Evolutionary conservation across 2,888 invertebrate genomes (phyloP), one percentile per base, ranked within the genome.

Genomic region (Coleophora flavipennella): DNA sequence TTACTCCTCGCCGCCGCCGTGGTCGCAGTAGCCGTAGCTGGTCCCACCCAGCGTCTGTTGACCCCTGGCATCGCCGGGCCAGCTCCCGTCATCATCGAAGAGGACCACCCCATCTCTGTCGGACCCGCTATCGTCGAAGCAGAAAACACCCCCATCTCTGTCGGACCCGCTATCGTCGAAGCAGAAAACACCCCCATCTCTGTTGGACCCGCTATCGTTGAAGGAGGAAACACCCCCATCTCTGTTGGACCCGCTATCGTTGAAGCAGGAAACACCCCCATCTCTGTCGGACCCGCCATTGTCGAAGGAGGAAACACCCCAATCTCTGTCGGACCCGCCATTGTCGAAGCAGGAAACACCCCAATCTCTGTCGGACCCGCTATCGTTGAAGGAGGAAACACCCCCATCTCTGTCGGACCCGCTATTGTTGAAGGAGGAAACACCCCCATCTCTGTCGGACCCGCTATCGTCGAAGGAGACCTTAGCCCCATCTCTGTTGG

Each of bases 341-440:
- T 50, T 25, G 44, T 50, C 8, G 45, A 43, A 31, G 28, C 11
- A 20, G 20, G 20, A 20, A 20, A 4, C 20, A n/a, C 26, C 39
- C 51, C 57, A 35, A 41, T 59, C 40, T 45, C 39, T 2, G 47
- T 51, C 35, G 52, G 39, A 49, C 53, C 49, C 36, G 37, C 53
- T 41, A 49, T 62, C 34, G 45, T 51, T 9, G 42, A 36, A 9
- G 20, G 20, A 20, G 20, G 6, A 20, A 20, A 4, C 20, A 26
- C 9, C n/a, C 48, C 49, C 9, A 42, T 45, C 35, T 37, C 38
- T 28, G 43, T 42, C 13, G 47, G 38, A 12, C 48, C 50, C 37
- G 49, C 46, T 29, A 29, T 51, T 26, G 44, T 48, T 10, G 45
- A 42, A 34, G 20, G 20, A 20, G 20, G 6, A 20, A 20, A 4